Evolutionary conservation across 2,888 invertebrate species (phyloP).

Genomic region (Tipula unca): DNA sequence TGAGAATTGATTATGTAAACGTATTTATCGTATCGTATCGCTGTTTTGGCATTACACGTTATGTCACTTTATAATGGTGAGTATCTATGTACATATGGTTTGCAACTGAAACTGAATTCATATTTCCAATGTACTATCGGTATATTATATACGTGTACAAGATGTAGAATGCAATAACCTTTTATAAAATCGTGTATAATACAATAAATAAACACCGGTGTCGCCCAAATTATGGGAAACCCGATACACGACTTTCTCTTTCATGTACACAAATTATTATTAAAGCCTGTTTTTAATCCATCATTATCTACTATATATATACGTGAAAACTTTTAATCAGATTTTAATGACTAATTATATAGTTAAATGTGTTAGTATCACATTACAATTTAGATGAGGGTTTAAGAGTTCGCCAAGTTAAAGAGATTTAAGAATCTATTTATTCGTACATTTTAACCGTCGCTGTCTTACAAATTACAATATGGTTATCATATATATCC

Average conservation of each 20-base stretch:
- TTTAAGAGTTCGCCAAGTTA: too few species aligned
- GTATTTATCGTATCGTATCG: neutral
- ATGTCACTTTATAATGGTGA: neutral
- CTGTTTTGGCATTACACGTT: neutral
- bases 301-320: too few species aligned
- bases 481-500: too few species aligned
- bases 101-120: neutral
- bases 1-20: neutral
- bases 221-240: neutral
- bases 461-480: too few species aligned
- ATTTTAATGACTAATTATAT: neutral
- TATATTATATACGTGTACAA: too few species aligned
- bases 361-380: too few species aligned
- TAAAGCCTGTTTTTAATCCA: neutral
- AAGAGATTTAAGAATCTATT: too few species aligned
- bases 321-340: neutral
- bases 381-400: too few species aligned
- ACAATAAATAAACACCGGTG: neutral
- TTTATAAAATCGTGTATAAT: neutral
- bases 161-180: neutral
- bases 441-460: too few species aligned
- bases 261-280: neutral
- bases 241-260: neutral
- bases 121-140: neutral
- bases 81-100: neutral